phyloP scores from a whole-genome alignment of 2,888 invertebrate genomes.

The Caenorhabditis sp. region DNA sequence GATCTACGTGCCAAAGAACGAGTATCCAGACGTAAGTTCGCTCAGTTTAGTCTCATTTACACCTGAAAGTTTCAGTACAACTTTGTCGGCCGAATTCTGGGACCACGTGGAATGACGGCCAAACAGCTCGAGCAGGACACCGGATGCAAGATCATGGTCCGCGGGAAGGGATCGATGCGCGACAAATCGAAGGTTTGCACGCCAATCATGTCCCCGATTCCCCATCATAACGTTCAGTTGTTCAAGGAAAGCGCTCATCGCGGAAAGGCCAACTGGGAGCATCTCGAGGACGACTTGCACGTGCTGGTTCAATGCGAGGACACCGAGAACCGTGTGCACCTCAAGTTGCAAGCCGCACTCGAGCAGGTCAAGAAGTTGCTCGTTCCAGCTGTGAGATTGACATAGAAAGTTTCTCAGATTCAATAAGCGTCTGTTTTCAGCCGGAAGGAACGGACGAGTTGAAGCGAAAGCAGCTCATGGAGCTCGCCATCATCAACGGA shows the following conservation, averaged over 20 bases:
- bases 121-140: slow-evolving; percentile 99
- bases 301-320: slow-evolving; percentile 94
- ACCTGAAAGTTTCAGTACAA: slow-evolving; percentile 91
- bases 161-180: slow-evolving; percentile 88
- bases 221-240: slow-evolving; percentile 46
- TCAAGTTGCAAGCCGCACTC: slow-evolving; percentile 95
- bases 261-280: slow-evolving; percentile 99
- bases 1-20: slow-evolving; percentile 99
- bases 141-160: slow-evolving; percentile 99
- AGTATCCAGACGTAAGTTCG: slow-evolving; percentile 96
- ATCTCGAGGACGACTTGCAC: slow-evolving; percentile 97
- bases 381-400: slow-evolving; percentile 90
- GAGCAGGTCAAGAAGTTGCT: slow-evolving; percentile 98
- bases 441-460: slow-evolving; percentile 99
- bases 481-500: slow-evolving; percentile 99
- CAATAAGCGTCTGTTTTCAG: slow-evolving; percentile 87
- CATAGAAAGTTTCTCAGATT: not conserved
- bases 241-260: slow-evolving; percentile 97
- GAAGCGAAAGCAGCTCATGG: slow-evolving; percentile 99
- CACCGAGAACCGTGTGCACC: slow-evolving; percentile 95
- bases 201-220: not conserved
- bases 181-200: slow-evolving; percentile 70
- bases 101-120: slow-evolving; percentile 99
- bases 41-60: not conserved
- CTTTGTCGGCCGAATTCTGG: slow-evolving; percentile 99